A percentile compares a stretch with the other conserved stretches of the same genome.
Conservation (phyloP, 2,888 invertebrate genomes). For the Carterocephalus palaemon region DNA sequence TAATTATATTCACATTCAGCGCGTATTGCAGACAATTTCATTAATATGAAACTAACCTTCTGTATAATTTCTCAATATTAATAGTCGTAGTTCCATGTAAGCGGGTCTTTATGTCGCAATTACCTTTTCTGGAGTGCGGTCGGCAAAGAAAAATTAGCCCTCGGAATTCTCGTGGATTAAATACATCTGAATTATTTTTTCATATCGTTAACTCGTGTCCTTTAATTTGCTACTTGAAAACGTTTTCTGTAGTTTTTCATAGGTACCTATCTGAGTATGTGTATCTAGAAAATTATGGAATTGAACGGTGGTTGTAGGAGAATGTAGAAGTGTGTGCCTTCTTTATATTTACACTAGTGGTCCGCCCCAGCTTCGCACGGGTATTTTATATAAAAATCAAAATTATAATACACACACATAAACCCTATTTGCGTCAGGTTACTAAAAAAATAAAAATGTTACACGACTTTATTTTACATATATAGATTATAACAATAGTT, state of each 20-base stretch:
- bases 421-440: too few relatives aligned
- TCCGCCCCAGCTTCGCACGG: too few relatives aligned
- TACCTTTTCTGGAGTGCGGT: constrained; percentile 10
- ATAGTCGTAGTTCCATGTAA: constrained; percentile 1
- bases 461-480: too few relatives aligned
- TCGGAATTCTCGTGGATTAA: constrained; percentile 10
- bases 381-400: too few relatives aligned
- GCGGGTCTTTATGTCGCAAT: constrained; percentile 10
- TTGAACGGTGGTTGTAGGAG: constrained; percentile 23
- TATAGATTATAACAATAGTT: too few relatives aligned
- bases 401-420: too few relatives aligned
- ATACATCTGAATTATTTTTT: constrained; percentile 3
- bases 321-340: too few relatives aligned
- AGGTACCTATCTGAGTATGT: too few relatives aligned
- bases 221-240: constrained; percentile 20
- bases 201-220: constrained; percentile 10
- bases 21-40: background rate
- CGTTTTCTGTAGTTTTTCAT: constrained; percentile 16
- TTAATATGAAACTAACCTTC: background rate
- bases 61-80: constrained; percentile 13
- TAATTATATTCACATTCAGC: constrained; percentile 4
- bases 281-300: constrained; percentile 12
- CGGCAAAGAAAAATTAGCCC: constrained; percentile 15
- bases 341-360: too few relatives aligned
- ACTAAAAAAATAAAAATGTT: too few relatives aligned